Base-by-base conservation (phyloP, 2,888 invertebrate genomes). In the Andrena chrysosceles region DNA sequence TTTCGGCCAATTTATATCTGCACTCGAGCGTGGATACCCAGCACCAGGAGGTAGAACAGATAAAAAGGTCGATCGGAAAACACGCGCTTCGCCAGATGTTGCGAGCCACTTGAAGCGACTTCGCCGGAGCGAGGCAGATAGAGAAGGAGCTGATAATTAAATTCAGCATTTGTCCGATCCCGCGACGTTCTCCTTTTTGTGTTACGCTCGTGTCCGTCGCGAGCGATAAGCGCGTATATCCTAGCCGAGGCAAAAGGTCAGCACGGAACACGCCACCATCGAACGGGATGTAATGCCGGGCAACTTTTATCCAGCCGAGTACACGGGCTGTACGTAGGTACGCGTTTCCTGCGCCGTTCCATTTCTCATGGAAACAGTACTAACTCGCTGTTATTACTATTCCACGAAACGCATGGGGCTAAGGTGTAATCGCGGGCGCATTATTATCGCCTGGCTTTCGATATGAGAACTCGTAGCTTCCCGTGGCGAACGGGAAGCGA, bases 1-100 rank as follows among this genome's bases (percentile, higher is more conserved):
- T 79, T 84, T 84, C 83, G 84, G 71, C 71, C 74, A 84, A 84
- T 84, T 78, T 78, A 71, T 83, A 83, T 84, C 83, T 72, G 70
- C 78, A 31, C 71, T 78, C 75, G 68, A 83, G 83, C 83, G 78
- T 78, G 83, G 69, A 62, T 70, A 69, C 67, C 56, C 42, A 26
- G 48, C 66, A 59, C 48, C 69, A 56, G 73, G 67, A 68, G 68
- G 68, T 67, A 66, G 72, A 29, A 42, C 68, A 62, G 83, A 77
- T 72, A 82, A 82, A 72, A 82, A 82, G 71, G 8, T 82, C 48
- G 66, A 60, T 23, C 26, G 68, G 82, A 77, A 74, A 77, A 72
- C 82, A 70, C 63, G 42, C 73, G 48, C 33, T 66, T 54, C 31
- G 68, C 82, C 82, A 76, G 82, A 82, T 76, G 76, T 81, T 83